phyloP scores from a whole-genome alignment of 2,888 invertebrate genomes.

The Boloria euphrosyne region DNA sequence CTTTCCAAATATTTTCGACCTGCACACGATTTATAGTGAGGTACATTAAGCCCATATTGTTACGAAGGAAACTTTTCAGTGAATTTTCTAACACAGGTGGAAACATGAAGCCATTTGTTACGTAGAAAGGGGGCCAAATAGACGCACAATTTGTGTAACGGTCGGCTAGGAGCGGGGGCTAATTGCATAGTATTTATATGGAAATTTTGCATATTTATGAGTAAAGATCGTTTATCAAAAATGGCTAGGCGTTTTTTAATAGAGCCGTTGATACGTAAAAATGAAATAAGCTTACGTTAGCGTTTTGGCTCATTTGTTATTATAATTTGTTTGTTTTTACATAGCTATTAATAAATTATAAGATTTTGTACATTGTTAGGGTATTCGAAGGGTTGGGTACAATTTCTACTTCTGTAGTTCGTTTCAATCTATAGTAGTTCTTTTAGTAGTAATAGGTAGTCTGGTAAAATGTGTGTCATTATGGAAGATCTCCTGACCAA shows the following conservation, averaged over 20 bases:
- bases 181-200: conserved; percentile 48
- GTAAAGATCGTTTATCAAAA: conserved; percentile 44
- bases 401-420: too few species aligned
- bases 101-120: conserved; percentile 49
- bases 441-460: too few species aligned
- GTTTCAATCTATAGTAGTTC: too few species aligned
- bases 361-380: too few species aligned
- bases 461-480: too few species aligned
- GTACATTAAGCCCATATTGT: conserved; percentile 44
- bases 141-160: conserved; percentile 44
- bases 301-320: too few species aligned
- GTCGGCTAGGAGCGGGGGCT: conserved; percentile 43
- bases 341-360: too few species aligned
- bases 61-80: conserved; percentile 42
- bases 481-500: too few species aligned
- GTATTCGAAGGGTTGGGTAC: too few species aligned
- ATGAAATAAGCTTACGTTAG: conserved; percentile 13
- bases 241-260: conserved; percentile 27
- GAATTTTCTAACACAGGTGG: conserved; percentile 47
- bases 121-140: conserved; percentile 44
- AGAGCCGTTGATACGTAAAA: conserved; percentile 24
- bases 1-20: conserved; percentile 1
- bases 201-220: conserved; percentile 45
- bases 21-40: conserved; percentile 23
- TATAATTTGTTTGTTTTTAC: too few species aligned